A percentile compares a stretch with the other conserved stretches of the same genome.
Conservation (phyloP, 2,888 invertebrate species). For the Marasmarcha lunaedactyla region DNA sequence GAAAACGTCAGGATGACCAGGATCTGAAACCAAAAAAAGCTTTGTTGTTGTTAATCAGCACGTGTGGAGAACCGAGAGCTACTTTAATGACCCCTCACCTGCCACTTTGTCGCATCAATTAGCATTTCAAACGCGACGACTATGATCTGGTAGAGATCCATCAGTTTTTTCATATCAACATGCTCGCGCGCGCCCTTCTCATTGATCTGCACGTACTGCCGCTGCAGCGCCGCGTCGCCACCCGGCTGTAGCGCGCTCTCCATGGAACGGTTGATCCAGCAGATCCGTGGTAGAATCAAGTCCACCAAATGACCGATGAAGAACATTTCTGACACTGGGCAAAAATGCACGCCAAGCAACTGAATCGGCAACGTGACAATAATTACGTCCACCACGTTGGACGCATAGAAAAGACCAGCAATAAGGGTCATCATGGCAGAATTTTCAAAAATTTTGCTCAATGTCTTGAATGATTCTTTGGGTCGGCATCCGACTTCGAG, state of each 20-base stretch:
- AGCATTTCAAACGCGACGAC: conserved; percentile 34
- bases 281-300: conserved; percentile 30
- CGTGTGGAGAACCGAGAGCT: background rate
- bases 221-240: conserved; percentile 15
- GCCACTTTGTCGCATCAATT: conserved; percentile 43
- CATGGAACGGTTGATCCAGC: conserved; percentile 32
- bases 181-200: conserved; percentile 19
- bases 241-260: conserved; percentile 24
- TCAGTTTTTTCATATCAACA: conserved; percentile 30
- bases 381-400: conserved; percentile 9
- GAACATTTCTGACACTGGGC: conserved; percentile 27
- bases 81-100: conserved; percentile 24
- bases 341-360: conserved; percentile 19
- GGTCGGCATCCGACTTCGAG: conserved; percentile 28
- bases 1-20: conserved; percentile 29
- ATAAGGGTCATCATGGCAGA: conserved; percentile 17
- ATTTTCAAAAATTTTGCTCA: conserved; percentile 22
- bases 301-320: conserved; percentile 36
- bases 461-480: conserved; percentile 21
- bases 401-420: conserved; percentile 4
- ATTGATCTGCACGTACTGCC: conserved; percentile 22
- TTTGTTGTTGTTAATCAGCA: background rate
- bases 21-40: conserved; percentile 28
- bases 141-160: conserved; percentile 35
- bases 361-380: conserved; percentile 7